Evolutionary conservation across 2,113 vertebrate genomes (phyloP).

Genomic region (Tachysurus vachellii): DNA sequence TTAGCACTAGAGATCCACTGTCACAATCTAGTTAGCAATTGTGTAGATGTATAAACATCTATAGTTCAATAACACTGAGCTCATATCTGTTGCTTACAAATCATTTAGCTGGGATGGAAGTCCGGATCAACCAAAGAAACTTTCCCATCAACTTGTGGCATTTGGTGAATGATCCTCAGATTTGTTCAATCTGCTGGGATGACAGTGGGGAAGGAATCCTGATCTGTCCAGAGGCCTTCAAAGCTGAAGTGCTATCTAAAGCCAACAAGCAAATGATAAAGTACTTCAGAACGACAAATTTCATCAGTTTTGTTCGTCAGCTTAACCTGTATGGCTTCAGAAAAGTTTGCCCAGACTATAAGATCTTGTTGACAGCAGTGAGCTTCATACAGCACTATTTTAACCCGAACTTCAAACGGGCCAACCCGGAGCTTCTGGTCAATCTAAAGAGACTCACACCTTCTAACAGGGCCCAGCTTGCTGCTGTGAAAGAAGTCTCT

Average conservation of each 20-base stretch:
- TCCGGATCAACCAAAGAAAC: conserved; percentile 71
- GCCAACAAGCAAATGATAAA: conserved; percentile 3
- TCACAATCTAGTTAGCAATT: not conserved
- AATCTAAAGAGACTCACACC: conserved; percentile 77
- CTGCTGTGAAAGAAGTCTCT: conserved; percentile 67
- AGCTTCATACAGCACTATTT: conserved; percentile 58
- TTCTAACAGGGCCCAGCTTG: conserved; percentile 78
- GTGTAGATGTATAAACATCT: not conserved
- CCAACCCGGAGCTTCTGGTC: conserved; percentile 75
- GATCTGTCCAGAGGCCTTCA: conserved; percentile 75
- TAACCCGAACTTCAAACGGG: conserved; percentile 76
- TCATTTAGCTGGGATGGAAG: conserved; percentile 61
- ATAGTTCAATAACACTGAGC: not conserved
- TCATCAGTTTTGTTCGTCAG: conserved; percentile 84
- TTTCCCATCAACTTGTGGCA: conserved; percentile 86
- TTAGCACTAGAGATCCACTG: not conserved
- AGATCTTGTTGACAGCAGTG: not conserved
- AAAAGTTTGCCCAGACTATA: conserved; percentile 63
- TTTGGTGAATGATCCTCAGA: conserved; percentile 76
- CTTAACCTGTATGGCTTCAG: conserved; percentile 86
- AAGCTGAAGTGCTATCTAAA: conserved; percentile 71
- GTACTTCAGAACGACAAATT: conserved; percentile 81
- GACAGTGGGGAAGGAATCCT: conserved; percentile 68
- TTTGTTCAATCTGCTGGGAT: conserved; percentile 77
- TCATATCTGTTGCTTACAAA: not conserved